phyloP scores from a whole-genome alignment of 2,113 vertebrate genomes.

The Carassius auratus region DNA sequence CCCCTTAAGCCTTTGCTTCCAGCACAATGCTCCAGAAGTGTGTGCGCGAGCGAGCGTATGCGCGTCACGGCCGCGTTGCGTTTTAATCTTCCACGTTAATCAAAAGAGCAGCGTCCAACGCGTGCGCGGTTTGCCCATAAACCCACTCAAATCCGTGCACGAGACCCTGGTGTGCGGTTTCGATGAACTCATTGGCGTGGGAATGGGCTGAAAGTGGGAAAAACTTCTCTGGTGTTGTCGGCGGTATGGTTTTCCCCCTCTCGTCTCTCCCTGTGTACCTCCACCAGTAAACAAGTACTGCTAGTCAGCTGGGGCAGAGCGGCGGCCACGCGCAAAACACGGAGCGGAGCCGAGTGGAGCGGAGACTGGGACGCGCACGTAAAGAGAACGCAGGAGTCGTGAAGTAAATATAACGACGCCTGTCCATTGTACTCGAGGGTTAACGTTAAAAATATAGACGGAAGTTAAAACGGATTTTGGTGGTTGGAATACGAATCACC shows the following conservation, averaged over 20 bases:
- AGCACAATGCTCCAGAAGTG: slow-evolving; percentile 62
- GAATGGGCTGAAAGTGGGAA: slow-evolving; percentile 67
- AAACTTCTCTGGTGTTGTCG: slow-evolving; percentile 71
- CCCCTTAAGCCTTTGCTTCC: slow-evolving; percentile 34
- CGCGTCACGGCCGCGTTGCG: slow-evolving; percentile 39
- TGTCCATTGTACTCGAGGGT: not conserved
- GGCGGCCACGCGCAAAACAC: slow-evolving; percentile 72
- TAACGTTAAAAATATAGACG: not conserved
- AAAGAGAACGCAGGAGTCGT: not conserved
- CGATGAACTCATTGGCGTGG: slow-evolving; percentile 57
- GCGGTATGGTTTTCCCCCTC: slow-evolving; percentile 72
- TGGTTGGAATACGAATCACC: not conserved
- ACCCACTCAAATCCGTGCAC: slow-evolving; percentile 58
- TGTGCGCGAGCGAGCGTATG: slow-evolving; percentile 51
- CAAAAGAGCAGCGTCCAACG: not conserved
- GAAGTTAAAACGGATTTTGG: too few species aligned
- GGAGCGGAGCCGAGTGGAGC: slow-evolving; percentile 70
- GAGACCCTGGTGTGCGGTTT: slow-evolving; percentile 43
- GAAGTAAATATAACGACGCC: not conserved
- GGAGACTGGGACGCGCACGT: slow-evolving; percentile 27
- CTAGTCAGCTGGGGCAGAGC: slow-evolving; percentile 84
- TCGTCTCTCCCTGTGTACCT: slow-evolving; percentile 72
- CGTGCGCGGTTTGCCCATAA: slow-evolving; percentile 56
- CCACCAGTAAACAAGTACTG: slow-evolving; percentile 89
- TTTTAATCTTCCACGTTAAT: slow-evolving; percentile 36